Base-by-base conservation (phyloP, 2,113 vertebrate species). In the Lamprotornis superbus region DNA sequence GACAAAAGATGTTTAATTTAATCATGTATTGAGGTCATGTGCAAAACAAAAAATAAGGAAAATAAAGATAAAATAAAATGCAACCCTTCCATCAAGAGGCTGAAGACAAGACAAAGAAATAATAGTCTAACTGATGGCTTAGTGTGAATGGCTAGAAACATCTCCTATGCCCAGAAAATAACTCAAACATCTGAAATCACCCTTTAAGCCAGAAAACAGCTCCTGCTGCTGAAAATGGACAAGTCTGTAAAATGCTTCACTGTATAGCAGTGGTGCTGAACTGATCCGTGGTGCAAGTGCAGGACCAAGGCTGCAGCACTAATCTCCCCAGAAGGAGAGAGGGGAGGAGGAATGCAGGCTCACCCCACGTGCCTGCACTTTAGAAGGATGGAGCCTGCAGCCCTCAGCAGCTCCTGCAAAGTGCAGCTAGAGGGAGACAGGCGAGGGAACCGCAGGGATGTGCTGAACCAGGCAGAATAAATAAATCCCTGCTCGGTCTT, bases 1-100 rank as follows among this genome's bases (percentile, higher is more conserved):
- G 71, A 86, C 65, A 87, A 90, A 87, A 24, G 33, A 49, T 40
- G 35, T 80, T 90, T 83, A 76, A 94, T 89, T 94, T 96, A 91
- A 91, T 87, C 40, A 79, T 73, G 49, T 52, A 60, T 87, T 91
- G 89, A 94, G 74, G 70, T 82, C 88, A 86, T 4, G 8, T 0
- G 1, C 55, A 57, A 89, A 87, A 37, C 0, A 40, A 90, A 78
- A 67, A 16, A 12, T 3, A 81, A 75, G 60, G 57, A 70, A 88
- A 89, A 87, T 53, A 61, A 93, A 89, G 80, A 59, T 2, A 11
- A 87, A 79, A 79, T 68, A 61, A 90, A 91, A 83, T 6, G 4
- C 37, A 87, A 65, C 9, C n/a, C 15, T 84, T 76, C 40, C 28
- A 42, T 21, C 12, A 60, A 53, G 31, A 77, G 27, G 42, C 44